These are phyloP conservation scores for Myiozetetes cayanensis DNA, from an alignment of 2,113 vertebrate genomes.

Conservation along the genomic window DNA sequence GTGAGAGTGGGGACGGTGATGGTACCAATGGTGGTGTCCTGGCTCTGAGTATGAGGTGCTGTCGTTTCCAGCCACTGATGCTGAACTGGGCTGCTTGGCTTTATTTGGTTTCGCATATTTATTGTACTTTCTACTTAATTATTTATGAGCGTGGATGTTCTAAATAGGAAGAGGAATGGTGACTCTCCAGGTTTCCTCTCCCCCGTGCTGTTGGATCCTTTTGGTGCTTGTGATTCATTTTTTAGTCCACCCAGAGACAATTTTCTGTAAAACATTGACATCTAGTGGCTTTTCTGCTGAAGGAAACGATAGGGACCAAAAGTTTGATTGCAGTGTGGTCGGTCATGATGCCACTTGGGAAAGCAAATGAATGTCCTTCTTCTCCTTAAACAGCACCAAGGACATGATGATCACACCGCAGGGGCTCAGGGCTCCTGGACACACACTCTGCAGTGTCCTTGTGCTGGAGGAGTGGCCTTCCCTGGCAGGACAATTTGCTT, in stretches of 20 bases:
- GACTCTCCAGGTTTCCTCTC: background rate
- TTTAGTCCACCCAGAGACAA: background rate
- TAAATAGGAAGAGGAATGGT: background rate
- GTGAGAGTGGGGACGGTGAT: fast-evolving
- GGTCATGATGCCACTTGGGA: background rate
- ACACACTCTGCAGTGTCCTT: background rate
- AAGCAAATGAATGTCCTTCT: background rate
- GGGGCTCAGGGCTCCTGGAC: background rate
- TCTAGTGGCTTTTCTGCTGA: conserved; percentile 52
- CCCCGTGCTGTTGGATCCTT: background rate
- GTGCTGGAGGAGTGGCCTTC: background rate
- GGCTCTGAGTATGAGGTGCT: background rate
- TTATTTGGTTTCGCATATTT: background rate
- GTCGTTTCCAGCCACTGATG: fast-evolving
- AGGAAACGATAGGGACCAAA: background rate
- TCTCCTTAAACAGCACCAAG: fast-evolving
- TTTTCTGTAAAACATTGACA: conserved; percentile 69
- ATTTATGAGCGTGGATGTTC: background rate
- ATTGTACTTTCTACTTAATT: background rate
- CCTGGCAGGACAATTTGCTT: background rate
- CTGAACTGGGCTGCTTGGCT: background rate
- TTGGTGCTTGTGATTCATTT: background rate
- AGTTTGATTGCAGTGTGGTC: background rate
- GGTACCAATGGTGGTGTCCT: background rate
- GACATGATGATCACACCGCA: fast-evolving